A percentile compares a stretch with the other conserved stretches of the same genome.
These are phyloP conservation scores for Harpagoxenus sublaevis DNA, from an alignment of 2,888 invertebrate species.

Conservation along the genomic window DNA sequence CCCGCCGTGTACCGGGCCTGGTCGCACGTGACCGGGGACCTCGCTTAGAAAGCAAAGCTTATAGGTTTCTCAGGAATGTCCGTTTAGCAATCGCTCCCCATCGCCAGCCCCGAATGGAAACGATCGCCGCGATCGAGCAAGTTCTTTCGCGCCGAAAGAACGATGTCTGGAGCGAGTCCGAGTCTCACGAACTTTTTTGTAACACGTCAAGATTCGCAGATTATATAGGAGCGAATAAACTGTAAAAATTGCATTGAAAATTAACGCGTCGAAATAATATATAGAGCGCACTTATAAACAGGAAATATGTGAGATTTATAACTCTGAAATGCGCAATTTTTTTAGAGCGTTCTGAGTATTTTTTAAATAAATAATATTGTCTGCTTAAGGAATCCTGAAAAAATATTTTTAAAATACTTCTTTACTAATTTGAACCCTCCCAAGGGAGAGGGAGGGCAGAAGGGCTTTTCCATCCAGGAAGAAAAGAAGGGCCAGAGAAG, in stretches of 20 bases:
- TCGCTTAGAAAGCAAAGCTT: slow-evolving; percentile 67
- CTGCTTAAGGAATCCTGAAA: too few relatives aligned
- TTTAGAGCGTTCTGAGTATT: too few relatives aligned
- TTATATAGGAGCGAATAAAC: background rate
- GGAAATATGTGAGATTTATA: background rate
- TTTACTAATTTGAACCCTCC: too few relatives aligned
- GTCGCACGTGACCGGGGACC: slow-evolving; percentile 67
- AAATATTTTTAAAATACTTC: too few relatives aligned
- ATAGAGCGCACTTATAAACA: background rate
- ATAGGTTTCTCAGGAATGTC: slow-evolving; percentile 65
- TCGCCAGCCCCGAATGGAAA: slow-evolving; percentile 60
- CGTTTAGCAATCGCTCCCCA: slow-evolving; percentile 67
- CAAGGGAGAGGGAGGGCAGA: too few relatives aligned
- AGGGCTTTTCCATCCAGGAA: too few relatives aligned
- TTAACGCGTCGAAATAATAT: background rate
- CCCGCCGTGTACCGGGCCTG: slow-evolving; percentile 54
- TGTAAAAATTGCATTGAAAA: background rate
- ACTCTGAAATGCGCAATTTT: too few relatives aligned
- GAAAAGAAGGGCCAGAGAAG: too few relatives aligned
- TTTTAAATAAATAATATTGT: too few relatives aligned
- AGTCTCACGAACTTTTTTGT: background rate
- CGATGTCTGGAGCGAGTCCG: background rate
- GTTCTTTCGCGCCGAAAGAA: slow-evolving; percentile 4
- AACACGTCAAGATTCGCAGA: background rate
- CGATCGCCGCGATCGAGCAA: slow-evolving; percentile 42